A percentile compares a stretch with the other conserved stretches of the same genome.
Conservation (phyloP, 2,113 vertebrate genomes). For the Colaptes auratus region DNA sequence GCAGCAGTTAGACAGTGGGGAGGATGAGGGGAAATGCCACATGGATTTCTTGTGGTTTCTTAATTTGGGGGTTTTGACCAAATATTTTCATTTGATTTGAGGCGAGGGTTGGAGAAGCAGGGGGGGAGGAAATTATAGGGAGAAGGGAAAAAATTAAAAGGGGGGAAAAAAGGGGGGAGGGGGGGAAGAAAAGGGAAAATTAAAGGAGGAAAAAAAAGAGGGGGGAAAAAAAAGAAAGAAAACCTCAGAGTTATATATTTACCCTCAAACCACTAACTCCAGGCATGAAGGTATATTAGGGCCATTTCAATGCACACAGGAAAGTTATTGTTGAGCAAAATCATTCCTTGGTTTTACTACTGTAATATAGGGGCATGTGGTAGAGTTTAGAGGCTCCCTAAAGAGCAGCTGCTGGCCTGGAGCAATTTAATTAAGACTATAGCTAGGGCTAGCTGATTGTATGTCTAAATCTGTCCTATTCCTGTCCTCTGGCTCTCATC, state of each 20-base stretch:
- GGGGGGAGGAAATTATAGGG: no score
- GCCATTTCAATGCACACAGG: slow-evolving; percentile 17
- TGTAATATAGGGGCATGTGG: slow-evolving; percentile 14
- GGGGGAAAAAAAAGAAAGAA: not conserved
- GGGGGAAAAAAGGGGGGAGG: no score
- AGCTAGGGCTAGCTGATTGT: not conserved
- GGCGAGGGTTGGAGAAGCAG: not conserved
- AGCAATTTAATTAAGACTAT: slow-evolving; percentile 17
- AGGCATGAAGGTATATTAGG: not conserved
- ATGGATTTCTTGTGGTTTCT: slow-evolving; percentile 10
- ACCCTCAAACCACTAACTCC: slow-evolving; percentile 24
- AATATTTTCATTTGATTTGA: not conserved
- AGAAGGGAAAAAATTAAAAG: not conserved
- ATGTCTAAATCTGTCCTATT: not conserved
- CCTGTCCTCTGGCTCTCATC: not conserved
- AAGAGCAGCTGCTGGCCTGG: not conserved
- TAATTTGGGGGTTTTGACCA: not conserved
- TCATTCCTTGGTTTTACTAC: slow-evolving; percentile 28
- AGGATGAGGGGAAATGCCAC: not conserved
- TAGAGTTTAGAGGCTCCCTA: slow-evolving; percentile 25
- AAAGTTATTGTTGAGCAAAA: not conserved
- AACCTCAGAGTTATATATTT: not conserved
- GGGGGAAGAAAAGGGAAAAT: no score
- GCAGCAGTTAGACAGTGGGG: not conserved
- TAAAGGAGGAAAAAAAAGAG: no score